Evolutionary conservation across 2,797 vertebrate species (phyloP).

Genomic region (Epinephelus coioides): DNA sequence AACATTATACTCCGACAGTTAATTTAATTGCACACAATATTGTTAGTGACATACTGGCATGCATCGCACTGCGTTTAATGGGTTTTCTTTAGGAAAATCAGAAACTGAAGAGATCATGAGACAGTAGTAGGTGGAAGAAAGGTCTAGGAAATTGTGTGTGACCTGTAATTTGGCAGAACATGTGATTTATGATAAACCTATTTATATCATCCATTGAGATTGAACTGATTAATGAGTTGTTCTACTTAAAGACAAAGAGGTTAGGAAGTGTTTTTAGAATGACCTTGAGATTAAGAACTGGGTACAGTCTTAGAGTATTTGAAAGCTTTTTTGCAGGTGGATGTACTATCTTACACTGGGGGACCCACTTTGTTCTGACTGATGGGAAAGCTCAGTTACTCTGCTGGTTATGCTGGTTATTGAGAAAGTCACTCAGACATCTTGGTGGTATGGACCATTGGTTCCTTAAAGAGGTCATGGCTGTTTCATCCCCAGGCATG

Average conservation of each 20-base stretch:
- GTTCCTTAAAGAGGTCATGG: conserved; percentile 63
- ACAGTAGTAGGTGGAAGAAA: not conserved
- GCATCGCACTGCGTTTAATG: conserved; percentile 6
- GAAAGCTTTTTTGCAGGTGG: conserved; percentile 13
- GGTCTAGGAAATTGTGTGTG: conserved; percentile 33
- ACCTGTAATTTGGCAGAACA: conserved; percentile 61
- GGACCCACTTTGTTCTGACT: conserved; percentile 6
- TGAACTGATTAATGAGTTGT: conserved; percentile 75
- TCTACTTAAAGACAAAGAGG: conserved; percentile 72
- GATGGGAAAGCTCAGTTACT: conserved; percentile 21
- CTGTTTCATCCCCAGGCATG: conserved; percentile 66
- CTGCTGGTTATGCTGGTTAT: not conserved
- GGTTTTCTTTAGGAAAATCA: not conserved
- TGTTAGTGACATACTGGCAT: conserved; percentile 30
- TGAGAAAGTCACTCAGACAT: conserved; percentile 32
- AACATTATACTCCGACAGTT: not conserved
- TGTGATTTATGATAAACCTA: conserved; percentile 71
- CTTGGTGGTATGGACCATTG: conserved; percentile 37
- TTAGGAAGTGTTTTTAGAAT: conserved; percentile 70
- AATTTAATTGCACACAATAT: conserved; percentile 6
- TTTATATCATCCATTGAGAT: conserved; percentile 73
- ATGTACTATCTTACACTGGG: not conserved
- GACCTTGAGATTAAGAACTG: conserved; percentile 69
- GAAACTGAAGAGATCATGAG: not conserved
- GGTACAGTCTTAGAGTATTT: conserved; percentile 32